Base-by-base conservation (phyloP, 2,888 invertebrate species). In the Pollenia griseotomentosa region DNA sequence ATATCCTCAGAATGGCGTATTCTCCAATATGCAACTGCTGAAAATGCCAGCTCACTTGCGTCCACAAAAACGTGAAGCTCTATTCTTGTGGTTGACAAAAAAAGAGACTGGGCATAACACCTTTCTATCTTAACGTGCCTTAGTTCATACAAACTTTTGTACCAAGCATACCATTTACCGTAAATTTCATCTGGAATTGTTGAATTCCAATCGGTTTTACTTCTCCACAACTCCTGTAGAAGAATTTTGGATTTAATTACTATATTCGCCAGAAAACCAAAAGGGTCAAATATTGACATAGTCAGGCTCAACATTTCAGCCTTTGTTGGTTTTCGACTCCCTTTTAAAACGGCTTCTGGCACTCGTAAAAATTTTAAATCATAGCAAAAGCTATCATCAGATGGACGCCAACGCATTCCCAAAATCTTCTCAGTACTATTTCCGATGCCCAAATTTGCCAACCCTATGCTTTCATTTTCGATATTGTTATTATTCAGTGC, bases 151-250 rank as follows among this genome's bases (percentile, higher is more conserved):
- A 80, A 51, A 11, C 61, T 42, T 73, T 40, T n/a, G 51, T 63
- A 44, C 55, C 73, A 71, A n/a, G 42, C 65, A 46, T 77, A 61
- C 71, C 55, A 33, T 33, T 33, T 33, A 16, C 1, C 19, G 51
- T 77, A 83, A 51, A 83, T 83, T n/a, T 59, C 59, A 42, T 77
- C 83, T 19, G 83, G 83, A 10, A 83, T 77, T 12, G 83, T 51
- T 14, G 33, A 57, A 14, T 71, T 42, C 71, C 77, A 83, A 12
- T 33, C 71, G 14, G 71, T 53, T 9, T 66, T 65, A 5, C 14
- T 55, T 16, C 66, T 57, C 80, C 83, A 86, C 33, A 33, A 33
- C 33, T 33, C 33, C 33, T 33, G 33, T 33, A 33, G 6, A 33
- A 33, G 33, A 33, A 33, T 33, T 33, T 33, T 6, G 33, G 33